These are phyloP conservation scores for Etia nguti DNA, from an alignment of 2,113 vertebrate species.

Conservation along the genomic window DNA sequence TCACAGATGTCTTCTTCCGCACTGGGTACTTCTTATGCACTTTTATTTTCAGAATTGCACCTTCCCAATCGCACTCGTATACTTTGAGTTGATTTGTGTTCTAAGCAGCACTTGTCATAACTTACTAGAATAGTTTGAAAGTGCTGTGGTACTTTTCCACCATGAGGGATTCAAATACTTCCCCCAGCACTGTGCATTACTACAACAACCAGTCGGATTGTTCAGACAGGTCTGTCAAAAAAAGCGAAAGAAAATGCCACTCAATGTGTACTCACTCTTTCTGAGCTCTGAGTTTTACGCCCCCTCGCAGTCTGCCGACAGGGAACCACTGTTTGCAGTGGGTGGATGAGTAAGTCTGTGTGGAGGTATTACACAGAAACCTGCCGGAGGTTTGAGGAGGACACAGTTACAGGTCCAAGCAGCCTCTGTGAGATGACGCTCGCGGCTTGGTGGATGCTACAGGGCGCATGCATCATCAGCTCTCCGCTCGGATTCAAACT, in stretches of 20 bases:
- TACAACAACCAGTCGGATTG: neutral
- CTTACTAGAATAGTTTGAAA: neutral
- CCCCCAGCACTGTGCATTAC: neutral
- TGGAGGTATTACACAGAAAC: slow-evolving; percentile 28
- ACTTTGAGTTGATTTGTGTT: neutral
- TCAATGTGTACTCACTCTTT: neutral
- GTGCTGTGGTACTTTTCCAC: neutral
- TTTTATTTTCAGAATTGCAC: neutral
- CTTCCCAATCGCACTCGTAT: fast-evolving
- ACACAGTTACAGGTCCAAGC: neutral
- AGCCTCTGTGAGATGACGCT: neutral
- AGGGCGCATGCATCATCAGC: neutral
- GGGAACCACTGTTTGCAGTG: slow-evolving; percentile 25
- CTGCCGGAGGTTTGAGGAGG: slow-evolving; percentile 8
- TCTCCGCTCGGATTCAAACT: neutral
- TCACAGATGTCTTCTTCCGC: neutral
- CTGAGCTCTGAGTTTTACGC: slow-evolving; percentile 37
- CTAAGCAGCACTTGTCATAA: neutral
- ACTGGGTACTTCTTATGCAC: neutral
- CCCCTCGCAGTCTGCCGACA: slow-evolving; percentile 21
- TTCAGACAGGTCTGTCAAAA: neutral
- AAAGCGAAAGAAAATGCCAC: neutral
- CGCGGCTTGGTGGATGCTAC: neutral
- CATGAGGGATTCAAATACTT: neutral
- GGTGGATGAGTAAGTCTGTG: slow-evolving; percentile 38